phyloP scores from a whole-genome alignment of 2,888 invertebrate species.

The Ptychoptera contaminata region DNA sequence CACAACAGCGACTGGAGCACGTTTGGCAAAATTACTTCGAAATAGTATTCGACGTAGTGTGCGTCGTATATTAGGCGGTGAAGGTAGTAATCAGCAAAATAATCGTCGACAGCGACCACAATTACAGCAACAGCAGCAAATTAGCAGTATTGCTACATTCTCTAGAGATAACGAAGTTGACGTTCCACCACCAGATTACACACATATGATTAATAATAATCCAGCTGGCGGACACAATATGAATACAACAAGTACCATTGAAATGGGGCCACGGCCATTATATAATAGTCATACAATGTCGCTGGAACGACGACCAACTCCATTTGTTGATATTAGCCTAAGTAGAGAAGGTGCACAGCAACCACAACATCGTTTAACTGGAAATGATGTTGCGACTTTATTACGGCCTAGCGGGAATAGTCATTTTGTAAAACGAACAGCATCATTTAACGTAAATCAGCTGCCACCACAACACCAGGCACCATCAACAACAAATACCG shows the following conservation, averaged over 20 bases:
- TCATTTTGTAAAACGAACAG: too few species aligned
- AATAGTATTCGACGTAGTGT: constrained; percentile 68
- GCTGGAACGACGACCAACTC: constrained; percentile 10
- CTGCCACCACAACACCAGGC: too few species aligned
- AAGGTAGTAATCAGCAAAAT: constrained; percentile 11
- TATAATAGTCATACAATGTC: constrained; percentile 16
- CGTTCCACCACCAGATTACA: constrained; percentile 2
- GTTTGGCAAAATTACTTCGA: constrained; percentile 56
- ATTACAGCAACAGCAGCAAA: constrained; percentile 18
- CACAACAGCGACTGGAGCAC: constrained; percentile 77
- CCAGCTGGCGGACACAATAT: neutral
- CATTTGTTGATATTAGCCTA: neutral
- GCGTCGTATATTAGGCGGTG: constrained; percentile 32
- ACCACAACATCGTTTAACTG: constrained; percentile 16
- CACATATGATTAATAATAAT: neutral
- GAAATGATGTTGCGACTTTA: constrained; percentile 25
- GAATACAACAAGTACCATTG: neutral
- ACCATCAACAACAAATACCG: too few species aligned
- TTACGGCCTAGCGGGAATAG: constrained; percentile 18
- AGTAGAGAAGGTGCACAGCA: neutral
- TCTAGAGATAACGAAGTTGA: neutral
- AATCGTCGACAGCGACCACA: constrained; percentile 9
- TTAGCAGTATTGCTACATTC: constrained; percentile 15
- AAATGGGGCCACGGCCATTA: constrained; percentile 16
- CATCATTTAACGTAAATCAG: too few species aligned